phyloP scores from a whole-genome alignment of 30 jellyfish, hydroid and myxozoan genomes.

The Turritopsis dohrnii region DNA sequence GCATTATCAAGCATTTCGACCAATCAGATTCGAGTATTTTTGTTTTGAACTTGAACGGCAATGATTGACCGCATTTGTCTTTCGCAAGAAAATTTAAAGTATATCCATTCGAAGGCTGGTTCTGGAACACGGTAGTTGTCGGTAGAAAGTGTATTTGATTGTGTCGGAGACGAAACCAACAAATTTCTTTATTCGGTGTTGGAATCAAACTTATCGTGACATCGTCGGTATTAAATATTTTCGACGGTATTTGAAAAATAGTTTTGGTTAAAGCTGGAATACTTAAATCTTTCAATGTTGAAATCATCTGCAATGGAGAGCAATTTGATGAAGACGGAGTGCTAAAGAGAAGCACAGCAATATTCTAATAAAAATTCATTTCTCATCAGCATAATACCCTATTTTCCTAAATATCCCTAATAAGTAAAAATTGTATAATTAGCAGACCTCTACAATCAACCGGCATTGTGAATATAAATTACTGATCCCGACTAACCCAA shows the following conservation, averaged over 20 bases:
- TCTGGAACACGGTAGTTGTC: neutral
- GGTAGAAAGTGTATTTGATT: neutral
- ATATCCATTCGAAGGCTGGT: neutral
- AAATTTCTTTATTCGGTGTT: neutral
- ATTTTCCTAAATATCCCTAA: too few species aligned
- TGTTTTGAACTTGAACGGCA: neutral
- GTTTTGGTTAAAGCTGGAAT: neutral
- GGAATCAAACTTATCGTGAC: neutral
- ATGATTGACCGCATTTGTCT: slow-evolving; percentile 6
- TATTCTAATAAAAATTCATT: too few species aligned
- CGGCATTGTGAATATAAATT: too few species aligned
- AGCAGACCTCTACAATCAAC: too few species aligned
- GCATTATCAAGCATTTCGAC: neutral
- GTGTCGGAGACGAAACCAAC: neutral
- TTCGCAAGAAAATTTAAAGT: neutral
- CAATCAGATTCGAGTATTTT: neutral
- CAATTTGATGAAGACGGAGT: neutral
- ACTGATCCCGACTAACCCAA: too few species aligned
- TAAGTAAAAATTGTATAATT: too few species aligned
- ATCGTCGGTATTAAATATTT: neutral
- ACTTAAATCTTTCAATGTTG: neutral
- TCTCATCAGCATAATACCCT: too few species aligned
- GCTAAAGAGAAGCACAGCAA: neutral
- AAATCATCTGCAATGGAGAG: neutral
- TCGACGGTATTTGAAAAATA: neutral